Percentiles rank a stretch among this genome's conserved stretches.
These are phyloP conservation scores for Caenorhabditis imperialis DNA, from an alignment of 2,888 invertebrate species.

Conservation along the genomic window DNA sequence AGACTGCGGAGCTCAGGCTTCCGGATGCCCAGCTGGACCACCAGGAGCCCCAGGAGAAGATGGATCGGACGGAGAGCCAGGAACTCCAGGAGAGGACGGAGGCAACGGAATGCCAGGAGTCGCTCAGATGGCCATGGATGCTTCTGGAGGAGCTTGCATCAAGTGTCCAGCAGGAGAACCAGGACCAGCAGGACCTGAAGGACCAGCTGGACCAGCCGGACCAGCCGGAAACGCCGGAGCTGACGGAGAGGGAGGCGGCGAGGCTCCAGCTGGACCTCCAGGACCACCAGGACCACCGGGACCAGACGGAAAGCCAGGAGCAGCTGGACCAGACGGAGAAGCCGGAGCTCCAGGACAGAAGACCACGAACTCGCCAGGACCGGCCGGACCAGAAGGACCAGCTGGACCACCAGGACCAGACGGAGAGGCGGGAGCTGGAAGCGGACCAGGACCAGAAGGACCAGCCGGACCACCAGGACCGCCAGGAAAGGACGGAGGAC, in stretches of 20 bases:
- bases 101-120: slow-evolving; percentile 52
- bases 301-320: slow-evolving; percentile 59
- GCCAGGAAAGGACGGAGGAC: slow-evolving; percentile 48
- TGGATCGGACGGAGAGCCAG: slow-evolving; percentile 53
- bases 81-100: slow-evolving; percentile 50
- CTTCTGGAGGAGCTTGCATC: slow-evolving; percentile 47
- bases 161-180: slow-evolving; percentile 54
- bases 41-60: slow-evolving; percentile 50
- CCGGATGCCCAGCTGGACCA: slow-evolving; percentile 62
- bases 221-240: slow-evolving; percentile 58
- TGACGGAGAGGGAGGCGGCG: slow-evolving; percentile 44
- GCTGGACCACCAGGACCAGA: slow-evolving; percentile 50
- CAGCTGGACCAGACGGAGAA: slow-evolving; percentile 54
- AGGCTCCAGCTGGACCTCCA: slow-evolving; percentile 44
- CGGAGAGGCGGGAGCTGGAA: slow-evolving; percentile 52
- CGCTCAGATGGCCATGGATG: slow-evolving; percentile 54
- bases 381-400: slow-evolving; percentile 51
- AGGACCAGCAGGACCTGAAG: slow-evolving; percentile 54
- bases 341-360: slow-evolving; percentile 54
- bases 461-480: slow-evolving; percentile 52
- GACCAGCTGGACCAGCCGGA: slow-evolving; percentile 54
- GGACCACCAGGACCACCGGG: slow-evolving; percentile 56
- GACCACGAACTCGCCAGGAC: slow-evolving; percentile 47
- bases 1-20: slow-evolving; percentile 51
- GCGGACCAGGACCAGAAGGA: slow-evolving; percentile 49